phyloP scores from a whole-genome alignment of 2,113 vertebrate species.

The Bubo blakistoni region DNA sequence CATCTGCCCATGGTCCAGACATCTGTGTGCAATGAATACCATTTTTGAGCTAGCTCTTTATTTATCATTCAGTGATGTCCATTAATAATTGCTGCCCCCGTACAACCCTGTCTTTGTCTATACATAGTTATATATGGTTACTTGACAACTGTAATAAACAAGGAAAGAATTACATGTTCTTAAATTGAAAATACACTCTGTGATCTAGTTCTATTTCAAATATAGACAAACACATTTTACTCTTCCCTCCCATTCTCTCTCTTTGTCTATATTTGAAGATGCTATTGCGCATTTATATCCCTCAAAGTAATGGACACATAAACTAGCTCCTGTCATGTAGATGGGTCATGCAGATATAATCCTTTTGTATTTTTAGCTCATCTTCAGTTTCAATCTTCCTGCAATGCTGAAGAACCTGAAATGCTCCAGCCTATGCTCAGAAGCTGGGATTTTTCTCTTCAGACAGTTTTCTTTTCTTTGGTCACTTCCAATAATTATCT shows the following conservation, averaged over 20 bases:
- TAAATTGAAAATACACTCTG: conserved; percentile 50
- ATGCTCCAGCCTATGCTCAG: neutral
- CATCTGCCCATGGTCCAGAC: conserved; percentile 54
- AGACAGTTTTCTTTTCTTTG: neutral
- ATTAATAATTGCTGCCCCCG: conserved; percentile 40
- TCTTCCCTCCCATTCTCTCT: neutral
- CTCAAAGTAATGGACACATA: neutral
- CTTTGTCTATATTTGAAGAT: neutral
- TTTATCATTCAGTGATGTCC: conserved; percentile 40
- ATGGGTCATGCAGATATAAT: neutral
- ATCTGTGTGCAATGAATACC: conserved; percentile 58
- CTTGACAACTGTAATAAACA: conserved; percentile 49
- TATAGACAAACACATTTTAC: conserved; percentile 5
- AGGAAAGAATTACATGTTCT: conserved; percentile 22
- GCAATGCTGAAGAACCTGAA: neutral
- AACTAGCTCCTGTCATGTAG: neutral
- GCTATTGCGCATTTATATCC: neutral
- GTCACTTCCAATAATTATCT: neutral
- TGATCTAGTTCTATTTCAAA: conserved; percentile 34
- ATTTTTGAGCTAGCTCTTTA: conserved; percentile 29
- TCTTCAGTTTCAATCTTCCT: neutral
- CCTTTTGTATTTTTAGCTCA: neutral
- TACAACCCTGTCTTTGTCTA: conserved; percentile 16
- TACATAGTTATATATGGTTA: conserved; percentile 21
- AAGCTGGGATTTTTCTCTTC: neutral